Percentiles rank a stretch among this genome's conserved stretches.
Conservation (phyloP, 1,140 invertebrate genomes). For the Sycobia sp. region DNA sequence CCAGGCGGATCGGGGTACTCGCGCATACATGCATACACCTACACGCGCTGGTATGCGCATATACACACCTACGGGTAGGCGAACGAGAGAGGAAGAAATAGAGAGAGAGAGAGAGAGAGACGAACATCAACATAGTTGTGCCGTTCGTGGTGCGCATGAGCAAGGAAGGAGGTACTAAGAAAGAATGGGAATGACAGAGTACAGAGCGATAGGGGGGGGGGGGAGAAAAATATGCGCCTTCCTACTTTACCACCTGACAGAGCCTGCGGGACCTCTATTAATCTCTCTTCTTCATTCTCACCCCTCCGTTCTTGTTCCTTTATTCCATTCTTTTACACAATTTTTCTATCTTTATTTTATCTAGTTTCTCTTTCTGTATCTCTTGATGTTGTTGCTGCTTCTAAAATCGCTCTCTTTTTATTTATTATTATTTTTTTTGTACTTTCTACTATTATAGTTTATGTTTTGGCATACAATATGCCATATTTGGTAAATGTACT, state of each 20-base stretch:
- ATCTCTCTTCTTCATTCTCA: slow-evolving; percentile 9
- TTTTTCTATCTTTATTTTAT: slow-evolving; percentile 19
- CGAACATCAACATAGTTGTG: slow-evolving; percentile 37
- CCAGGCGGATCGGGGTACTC: too few relatives aligned
- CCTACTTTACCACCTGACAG: slow-evolving; percentile 27
- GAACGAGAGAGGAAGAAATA: slow-evolving; percentile 42
- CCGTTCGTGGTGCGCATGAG: neutral
- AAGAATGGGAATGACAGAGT: too few relatives aligned
- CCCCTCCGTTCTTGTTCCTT: slow-evolving; percentile 12
- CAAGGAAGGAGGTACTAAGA: slow-evolving; percentile 10
- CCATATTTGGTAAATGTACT: too few relatives aligned
- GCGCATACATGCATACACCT: slow-evolving; percentile 55
- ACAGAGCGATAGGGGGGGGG: too few relatives aligned
- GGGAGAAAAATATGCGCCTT: too few relatives aligned
- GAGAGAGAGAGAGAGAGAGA: too few relatives aligned
- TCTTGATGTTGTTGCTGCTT: slow-evolving; percentile 7
- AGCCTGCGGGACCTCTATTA: slow-evolving; percentile 34
- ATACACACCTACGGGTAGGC: slow-evolving; percentile 31
- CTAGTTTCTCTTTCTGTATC: slow-evolving; percentile 4
- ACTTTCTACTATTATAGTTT: too few relatives aligned
- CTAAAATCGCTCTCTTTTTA: neutral
- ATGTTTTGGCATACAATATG: too few relatives aligned
- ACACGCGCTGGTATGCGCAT: slow-evolving; percentile 36
- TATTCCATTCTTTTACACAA: slow-evolving; percentile 12
- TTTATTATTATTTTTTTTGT: neutral